Percentiles rank a stretch among this genome's conserved stretches.
phyloP scores from a whole-genome alignment of 2,113 vertebrate species.

The Gavialis gangeticus region DNA sequence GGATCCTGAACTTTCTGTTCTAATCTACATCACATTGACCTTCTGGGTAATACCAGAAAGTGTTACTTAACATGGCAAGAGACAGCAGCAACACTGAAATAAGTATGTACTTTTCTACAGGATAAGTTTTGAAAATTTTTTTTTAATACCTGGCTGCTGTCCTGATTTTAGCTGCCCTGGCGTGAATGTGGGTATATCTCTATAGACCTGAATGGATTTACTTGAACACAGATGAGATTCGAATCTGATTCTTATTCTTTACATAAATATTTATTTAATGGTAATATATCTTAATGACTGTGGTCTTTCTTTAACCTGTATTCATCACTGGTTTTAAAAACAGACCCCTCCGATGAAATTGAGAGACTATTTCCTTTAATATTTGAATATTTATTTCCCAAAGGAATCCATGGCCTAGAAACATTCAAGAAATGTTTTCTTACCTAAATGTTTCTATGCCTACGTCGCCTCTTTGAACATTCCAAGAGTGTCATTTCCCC shows the following conservation, averaged over 20 bases:
- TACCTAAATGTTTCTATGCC: too few relatives aligned
- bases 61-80: not conserved
- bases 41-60: not conserved
- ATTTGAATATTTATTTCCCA: not conserved
- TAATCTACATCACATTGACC: not conserved
- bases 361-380: not conserved
- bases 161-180: not conserved
- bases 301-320: not conserved
- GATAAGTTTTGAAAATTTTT: not conserved
- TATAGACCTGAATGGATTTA: not conserved
- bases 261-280: not conserved
- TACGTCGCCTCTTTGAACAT: not conserved
- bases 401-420: not conserved
- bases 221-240: not conserved
- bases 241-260: not conserved
- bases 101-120: rapidly evolving
- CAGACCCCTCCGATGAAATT: not conserved
- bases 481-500: not conserved
- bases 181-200: not conserved
- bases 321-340: not conserved
- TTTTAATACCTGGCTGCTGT: slow-evolving; percentile 9
- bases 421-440: not conserved
- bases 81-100: not conserved
- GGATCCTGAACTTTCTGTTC: not conserved
- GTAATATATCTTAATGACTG: not conserved